Percentiles rank a stretch among this genome's conserved stretches.
phyloP scores from a whole-genome alignment of 2,797 vertebrate genomes.

The Taenioides sp. region DNA sequence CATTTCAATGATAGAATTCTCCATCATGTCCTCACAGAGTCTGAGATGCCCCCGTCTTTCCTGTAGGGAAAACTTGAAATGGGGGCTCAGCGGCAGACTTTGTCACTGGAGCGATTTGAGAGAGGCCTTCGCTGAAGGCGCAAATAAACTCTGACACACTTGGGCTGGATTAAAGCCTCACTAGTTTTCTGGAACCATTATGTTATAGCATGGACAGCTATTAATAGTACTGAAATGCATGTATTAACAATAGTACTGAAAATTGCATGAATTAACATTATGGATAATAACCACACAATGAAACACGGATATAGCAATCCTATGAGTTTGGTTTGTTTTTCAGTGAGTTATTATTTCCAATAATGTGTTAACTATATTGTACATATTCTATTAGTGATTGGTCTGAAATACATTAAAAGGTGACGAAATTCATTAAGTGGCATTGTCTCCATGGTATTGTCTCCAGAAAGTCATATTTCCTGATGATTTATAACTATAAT shows the following conservation, averaged over 20 bases:
- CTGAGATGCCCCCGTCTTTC: slow-evolving; percentile 33
- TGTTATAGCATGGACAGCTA: slow-evolving; percentile 3
- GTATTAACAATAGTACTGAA: neutral
- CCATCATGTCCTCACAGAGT: slow-evolving; percentile 39
- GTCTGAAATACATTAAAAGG: too few species aligned
- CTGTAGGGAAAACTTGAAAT: slow-evolving; percentile 48
- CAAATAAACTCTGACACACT: slow-evolving; percentile 63
- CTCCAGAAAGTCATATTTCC: too few species aligned
- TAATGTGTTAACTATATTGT: too few species aligned
- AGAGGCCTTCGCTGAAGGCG: slow-evolving; percentile 60
- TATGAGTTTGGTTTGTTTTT: too few species aligned
- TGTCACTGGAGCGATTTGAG: slow-evolving; percentile 58
- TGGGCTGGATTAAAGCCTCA: slow-evolving; percentile 29
- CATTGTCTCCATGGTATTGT: too few species aligned
- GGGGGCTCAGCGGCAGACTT: slow-evolving; percentile 60
- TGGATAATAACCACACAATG: neutral
- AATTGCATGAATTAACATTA: neutral
- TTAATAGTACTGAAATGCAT: neutral
- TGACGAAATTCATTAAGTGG: too few species aligned
- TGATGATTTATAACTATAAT: too few species aligned
- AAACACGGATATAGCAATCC: neutral
- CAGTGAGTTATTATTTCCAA: too few species aligned
- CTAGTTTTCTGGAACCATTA: slow-evolving; percentile 37
- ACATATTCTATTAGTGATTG: too few species aligned
- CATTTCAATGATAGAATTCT: slow-evolving; percentile 43